These are phyloP conservation scores for Nematostella vectensis DNA, from an alignment of 92 coral and sea anemone species.

Conservation along the genomic window DNA sequence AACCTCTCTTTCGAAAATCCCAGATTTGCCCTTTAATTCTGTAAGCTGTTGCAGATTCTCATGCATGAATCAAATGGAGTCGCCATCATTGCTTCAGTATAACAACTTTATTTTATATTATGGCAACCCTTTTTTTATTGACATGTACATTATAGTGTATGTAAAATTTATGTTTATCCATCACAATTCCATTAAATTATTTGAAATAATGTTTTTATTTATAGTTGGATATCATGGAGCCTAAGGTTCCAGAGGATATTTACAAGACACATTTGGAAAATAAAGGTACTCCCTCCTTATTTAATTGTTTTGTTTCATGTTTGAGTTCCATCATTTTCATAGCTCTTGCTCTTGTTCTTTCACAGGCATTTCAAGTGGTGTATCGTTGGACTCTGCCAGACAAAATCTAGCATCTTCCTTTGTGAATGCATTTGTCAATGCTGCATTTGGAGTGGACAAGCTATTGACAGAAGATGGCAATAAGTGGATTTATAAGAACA, in stretches of 20 bases:
- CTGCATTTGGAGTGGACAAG: slow-evolving; percentile 96
- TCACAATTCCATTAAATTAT: too few species aligned
- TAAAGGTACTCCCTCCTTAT: slow-evolving; percentile 52
- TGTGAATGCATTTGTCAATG: slow-evolving; percentile 94
- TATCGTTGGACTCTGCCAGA: slow-evolving; percentile 89
- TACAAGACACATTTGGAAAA: slow-evolving; percentile 96
- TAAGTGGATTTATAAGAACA: slow-evolving; percentile 98
- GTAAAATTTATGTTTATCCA: too few species aligned
- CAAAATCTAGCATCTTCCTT: slow-evolving; percentile 95
- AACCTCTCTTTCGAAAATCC: too few species aligned
- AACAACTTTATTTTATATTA: too few species aligned
- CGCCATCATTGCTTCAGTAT: too few species aligned
- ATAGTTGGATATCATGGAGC: slow-evolving; percentile 95
- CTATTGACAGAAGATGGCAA: slow-evolving; percentile 89
- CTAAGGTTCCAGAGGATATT: slow-evolving; percentile 95
- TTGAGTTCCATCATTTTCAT: background rate
- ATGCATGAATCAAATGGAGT: too few species aligned
- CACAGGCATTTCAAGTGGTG: slow-evolving; percentile 86
- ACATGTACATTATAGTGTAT: too few species aligned
- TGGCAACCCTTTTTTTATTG: too few species aligned
- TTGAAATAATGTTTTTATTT: too few species aligned
- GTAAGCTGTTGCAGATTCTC: too few species aligned
- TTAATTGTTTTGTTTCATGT: too few species aligned
- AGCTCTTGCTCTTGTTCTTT: background rate
- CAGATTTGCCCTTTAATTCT: too few species aligned